Base-by-base conservation (phyloP, 2,797 vertebrate species). In the Zalophus californianus region DNA sequence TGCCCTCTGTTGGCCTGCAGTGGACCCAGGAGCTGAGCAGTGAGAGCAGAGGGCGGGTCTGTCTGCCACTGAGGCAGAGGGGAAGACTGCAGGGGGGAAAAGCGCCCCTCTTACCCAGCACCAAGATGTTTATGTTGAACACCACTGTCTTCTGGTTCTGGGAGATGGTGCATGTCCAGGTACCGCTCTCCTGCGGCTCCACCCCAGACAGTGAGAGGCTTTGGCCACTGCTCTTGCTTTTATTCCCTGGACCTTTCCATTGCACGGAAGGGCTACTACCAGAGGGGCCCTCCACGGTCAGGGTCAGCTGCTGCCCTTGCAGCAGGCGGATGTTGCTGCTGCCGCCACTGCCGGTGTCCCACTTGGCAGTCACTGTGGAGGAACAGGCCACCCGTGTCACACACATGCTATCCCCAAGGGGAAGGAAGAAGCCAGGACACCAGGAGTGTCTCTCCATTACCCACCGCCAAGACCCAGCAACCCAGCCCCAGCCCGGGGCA, bases 71-170 rank as follows among this genome's bases (percentile, higher is more conserved):
- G 14, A 20, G 79, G 72, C 64, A 38, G 52, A 54, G 27, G 82
- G 70, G 8, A 35, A 35, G 6, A 12, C n/a, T 91, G 23, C 1
- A 12, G 62, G 32, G 11, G 7, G 25, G 4, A 60, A 35, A 60
- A 35, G 50, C 2, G 1, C 20, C 78, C 89, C 73, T 95, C 99
- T 83, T 98, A 99, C 99, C 98, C 97, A 98, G 89, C 75, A 99
- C 98, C 6, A 88, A 72, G 93, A 99, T 70, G 12, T 44, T n/a
- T 44, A 97, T 96, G 2, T 27, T 35, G 3, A 96, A 29, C 0
- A 41, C n/a, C 85, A 98, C 90, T 1, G 3, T 0, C 25, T 96
- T 70, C 77, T 77, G 48, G 23, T 75, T 52, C 58, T 98, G 93
- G 25, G 2, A 77, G 92, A 98, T 0, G 0, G 9, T 97, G 79